Evolutionary conservation across 2,113 vertebrate genomes (phyloP).

Genomic region (Pseudopipra pipra): DNA sequence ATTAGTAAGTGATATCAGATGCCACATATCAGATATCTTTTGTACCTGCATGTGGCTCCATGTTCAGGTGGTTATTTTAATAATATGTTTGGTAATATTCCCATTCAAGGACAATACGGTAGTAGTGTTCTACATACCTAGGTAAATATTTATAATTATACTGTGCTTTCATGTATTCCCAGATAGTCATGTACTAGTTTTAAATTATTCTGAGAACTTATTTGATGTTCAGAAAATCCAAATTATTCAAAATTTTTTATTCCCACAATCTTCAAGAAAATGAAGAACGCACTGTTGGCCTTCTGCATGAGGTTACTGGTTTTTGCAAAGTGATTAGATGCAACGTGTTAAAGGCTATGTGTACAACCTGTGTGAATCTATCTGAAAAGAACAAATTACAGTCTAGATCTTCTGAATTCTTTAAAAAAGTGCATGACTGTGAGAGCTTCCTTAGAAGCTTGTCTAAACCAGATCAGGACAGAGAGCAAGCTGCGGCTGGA

Average conservation of each 20-base stretch:
- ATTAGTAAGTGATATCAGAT: neutral
- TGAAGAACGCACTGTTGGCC: neutral
- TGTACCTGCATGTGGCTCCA: neutral
- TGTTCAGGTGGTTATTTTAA: neutral
- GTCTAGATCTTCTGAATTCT: neutral
- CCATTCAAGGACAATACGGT: neutral
- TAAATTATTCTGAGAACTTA: neutral
- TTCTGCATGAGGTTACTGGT: neutral
- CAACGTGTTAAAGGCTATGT: neutral
- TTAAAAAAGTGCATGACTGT: neutral
- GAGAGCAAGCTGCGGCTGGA: neutral
- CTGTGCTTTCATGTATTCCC: neutral
- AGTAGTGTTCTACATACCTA: neutral
- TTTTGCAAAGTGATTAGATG: neutral
- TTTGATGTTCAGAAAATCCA: neutral
- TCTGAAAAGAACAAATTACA: neutral
- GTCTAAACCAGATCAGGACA: neutral
- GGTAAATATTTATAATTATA: neutral
- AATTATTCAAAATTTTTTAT: neutral
- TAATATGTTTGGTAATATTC: neutral
- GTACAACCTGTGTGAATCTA: neutral
- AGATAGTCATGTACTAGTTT: neutral
- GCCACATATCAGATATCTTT: neutral
- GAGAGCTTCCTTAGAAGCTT: neutral
- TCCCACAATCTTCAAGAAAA: neutral